Percentiles rank a stretch among this genome's conserved stretches.
phyloP scores from a whole-genome alignment of 2,888 invertebrate species.

The Drosophila borborema region DNA sequence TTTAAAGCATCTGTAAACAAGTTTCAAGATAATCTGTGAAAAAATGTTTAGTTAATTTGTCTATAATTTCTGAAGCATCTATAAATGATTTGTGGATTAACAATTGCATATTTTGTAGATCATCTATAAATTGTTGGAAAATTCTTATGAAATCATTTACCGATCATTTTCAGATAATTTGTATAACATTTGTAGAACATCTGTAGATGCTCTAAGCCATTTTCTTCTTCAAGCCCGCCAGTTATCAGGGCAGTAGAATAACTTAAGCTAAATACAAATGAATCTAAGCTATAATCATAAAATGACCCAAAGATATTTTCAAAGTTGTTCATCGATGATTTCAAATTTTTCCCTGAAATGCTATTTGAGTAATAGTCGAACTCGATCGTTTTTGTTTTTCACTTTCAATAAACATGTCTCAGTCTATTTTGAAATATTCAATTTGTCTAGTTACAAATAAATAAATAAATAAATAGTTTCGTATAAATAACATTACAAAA shows the following conservation, averaged over 20 bases:
- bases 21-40: too few species aligned
- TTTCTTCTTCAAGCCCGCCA: not conserved
- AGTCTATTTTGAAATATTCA: conserved; percentile 78
- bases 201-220: not conserved
- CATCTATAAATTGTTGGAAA: not conserved
- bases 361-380: not conserved
- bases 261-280: not conserved
- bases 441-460: conserved; percentile 77
- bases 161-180: not conserved
- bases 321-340: not conserved
- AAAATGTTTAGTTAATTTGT: too few species aligned
- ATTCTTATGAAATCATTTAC: not conserved
- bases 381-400: conserved; percentile 9
- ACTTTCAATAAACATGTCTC: conserved; percentile 76
- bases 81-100: not conserved
- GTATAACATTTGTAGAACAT: not conserved
- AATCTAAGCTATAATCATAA: not conserved
- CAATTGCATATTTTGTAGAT: not conserved
- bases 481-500: conserved; percentile 66
- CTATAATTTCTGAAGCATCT: too few species aligned
- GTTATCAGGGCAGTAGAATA: not conserved
- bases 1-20: too few species aligned
- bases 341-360: too few species aligned
- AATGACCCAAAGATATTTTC: not conserved
- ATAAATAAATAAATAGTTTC: conserved; percentile 75